phyloP scores from a whole-genome alignment of 2,888 invertebrate genomes.

The Cyclophora albipunctata region DNA sequence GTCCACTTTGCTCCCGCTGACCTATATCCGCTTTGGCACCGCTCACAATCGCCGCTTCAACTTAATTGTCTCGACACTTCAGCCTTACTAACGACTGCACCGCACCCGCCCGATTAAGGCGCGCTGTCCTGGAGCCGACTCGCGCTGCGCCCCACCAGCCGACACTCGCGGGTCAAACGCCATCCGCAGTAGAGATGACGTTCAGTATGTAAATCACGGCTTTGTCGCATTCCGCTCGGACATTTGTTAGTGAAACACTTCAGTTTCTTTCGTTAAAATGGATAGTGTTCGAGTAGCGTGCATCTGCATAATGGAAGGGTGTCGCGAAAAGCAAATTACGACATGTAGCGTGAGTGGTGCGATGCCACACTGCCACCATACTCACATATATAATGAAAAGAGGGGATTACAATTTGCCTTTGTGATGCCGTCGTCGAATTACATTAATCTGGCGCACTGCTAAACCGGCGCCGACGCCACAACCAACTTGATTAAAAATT shows the following conservation, averaged over 20 bases:
- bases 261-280: conserved; percentile 33
- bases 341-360: conserved; percentile 45
- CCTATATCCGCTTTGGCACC: conserved; percentile 74
- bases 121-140: conserved; percentile 40
- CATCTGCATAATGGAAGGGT: conserved; percentile 30
- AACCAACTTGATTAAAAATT: conserved; percentile 74
- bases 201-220: conserved; percentile 52
- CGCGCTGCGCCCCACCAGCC: conserved; percentile 9
- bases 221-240: conserved; percentile 43
- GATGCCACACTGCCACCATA: conserved; percentile 41
- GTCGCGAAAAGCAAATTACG: conserved; percentile 45
- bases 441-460: conserved; percentile 70
- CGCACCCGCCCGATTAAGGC: conserved; percentile 70
- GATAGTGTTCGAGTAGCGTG: conserved; percentile 20
- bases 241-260: conserved; percentile 48
- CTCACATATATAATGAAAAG: conserved; percentile 61
- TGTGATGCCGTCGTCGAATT: conserved; percentile 72
- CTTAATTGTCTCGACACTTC: conserved; percentile 75
- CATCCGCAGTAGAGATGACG: conserved; percentile 48
- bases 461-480: conserved; percentile 53
- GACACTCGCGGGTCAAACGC: conserved; percentile 40
- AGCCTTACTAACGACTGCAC: conserved; percentile 71
- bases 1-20: conserved; percentile 66
- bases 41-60: conserved; percentile 73
- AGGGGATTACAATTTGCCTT: conserved; percentile 74